phyloP scores from a whole-genome alignment of 2,797 vertebrate genomes.

The Enteromius afrohamiltoni region DNA sequence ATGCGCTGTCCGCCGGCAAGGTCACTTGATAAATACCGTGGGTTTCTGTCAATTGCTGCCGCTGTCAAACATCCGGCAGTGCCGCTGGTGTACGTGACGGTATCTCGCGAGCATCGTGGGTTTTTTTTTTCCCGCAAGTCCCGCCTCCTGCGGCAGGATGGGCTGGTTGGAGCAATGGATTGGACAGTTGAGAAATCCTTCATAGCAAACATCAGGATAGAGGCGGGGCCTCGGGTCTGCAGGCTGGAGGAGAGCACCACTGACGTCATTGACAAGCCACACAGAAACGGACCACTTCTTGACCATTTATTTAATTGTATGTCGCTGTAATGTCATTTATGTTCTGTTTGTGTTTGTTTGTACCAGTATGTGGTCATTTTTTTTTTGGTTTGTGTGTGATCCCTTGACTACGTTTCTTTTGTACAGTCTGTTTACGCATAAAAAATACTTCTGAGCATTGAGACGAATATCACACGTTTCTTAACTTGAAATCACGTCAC shows the following conservation, averaged over 20 bases:
- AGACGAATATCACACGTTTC: neutral
- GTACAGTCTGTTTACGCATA: too few relatives aligned
- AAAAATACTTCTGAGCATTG: neutral
- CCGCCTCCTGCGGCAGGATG: neutral
- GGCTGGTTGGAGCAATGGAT: neutral
- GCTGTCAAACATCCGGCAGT: constrained; percentile 14
- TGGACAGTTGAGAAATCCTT: neutral
- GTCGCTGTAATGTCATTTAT: too few relatives aligned
- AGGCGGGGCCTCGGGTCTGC: neutral
- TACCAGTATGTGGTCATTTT: too few relatives aligned
- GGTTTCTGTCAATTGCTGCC: neutral
- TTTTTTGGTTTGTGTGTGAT: too few relatives aligned
- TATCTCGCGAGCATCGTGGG: neutral
- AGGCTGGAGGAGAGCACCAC: neutral
- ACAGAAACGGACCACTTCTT: neutral
- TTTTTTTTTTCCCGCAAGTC: neutral
- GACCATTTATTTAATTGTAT: too few relatives aligned
- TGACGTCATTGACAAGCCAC: neutral
- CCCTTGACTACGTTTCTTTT: too few relatives aligned
- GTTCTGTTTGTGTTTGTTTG: too few relatives aligned
- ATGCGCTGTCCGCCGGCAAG: neutral
- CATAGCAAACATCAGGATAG: neutral
- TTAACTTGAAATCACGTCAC: neutral
- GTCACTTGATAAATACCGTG: neutral
- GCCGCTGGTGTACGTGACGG: neutral